These are phyloP conservation scores for Enteromius mattozi DNA, from an alignment of 2,797 vertebrate genomes.

Conservation along the genomic window DNA sequence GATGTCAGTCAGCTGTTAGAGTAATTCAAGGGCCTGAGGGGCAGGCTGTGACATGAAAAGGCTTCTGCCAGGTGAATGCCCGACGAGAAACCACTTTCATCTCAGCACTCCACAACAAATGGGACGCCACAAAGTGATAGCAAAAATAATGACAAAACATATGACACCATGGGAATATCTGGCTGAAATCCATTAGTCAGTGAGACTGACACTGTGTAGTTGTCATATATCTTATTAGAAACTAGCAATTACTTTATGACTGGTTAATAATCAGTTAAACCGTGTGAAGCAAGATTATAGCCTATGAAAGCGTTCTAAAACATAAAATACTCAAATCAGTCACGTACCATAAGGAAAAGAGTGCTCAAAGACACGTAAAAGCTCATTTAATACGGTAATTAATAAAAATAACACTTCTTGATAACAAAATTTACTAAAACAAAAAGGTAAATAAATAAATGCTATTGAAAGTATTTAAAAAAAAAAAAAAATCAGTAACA, in stretches of 20 bases:
- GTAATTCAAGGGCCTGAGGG: constrained; percentile 66
- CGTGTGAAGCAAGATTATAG: not conserved
- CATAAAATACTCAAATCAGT: not conserved
- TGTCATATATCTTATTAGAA: not conserved
- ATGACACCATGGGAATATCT: constrained; percentile 23
- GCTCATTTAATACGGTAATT: not conserved
- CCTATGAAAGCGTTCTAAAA: not conserved
- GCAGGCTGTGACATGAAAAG: constrained; percentile 63
- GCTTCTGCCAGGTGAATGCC: constrained; percentile 60
- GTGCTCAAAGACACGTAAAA: not conserved
- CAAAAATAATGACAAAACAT: constrained; percentile 27
- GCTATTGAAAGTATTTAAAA: not conserved
- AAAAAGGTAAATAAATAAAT: not conserved
- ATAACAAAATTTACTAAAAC: not conserved
- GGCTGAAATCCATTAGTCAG: not conserved
- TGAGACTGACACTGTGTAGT: not conserved
- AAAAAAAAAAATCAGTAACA: not conserved
- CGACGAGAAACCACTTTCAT: constrained; percentile 42
- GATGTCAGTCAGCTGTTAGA: constrained; percentile 77
- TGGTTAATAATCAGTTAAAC: not conserved
- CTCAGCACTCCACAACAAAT: constrained; percentile 7
- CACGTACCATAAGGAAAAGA: not conserved
- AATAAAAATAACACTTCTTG: not conserved
- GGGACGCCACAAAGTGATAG: constrained; percentile 3
- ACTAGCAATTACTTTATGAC: not conserved